A percentile compares a stretch with the other conserved stretches of the same genome.
Evolutionary conservation across 1,140 invertebrate species (phyloP).

Genomic region (Frieseomelitta varia): DNA sequence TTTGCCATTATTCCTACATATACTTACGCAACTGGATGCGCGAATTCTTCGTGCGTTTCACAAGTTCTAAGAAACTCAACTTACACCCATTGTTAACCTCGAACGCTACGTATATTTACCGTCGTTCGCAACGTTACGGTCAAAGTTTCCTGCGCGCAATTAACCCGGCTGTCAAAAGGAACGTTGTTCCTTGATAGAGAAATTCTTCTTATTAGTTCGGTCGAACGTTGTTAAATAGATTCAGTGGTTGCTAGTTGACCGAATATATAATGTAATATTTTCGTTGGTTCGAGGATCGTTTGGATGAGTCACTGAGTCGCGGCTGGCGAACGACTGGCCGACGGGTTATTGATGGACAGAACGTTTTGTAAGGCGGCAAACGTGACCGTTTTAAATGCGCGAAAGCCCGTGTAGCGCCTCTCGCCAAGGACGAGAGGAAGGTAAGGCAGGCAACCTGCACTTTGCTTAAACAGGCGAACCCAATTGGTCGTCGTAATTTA

Average conservation of each 20-base stretch:
- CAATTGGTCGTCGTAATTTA: constrained; percentile 71
- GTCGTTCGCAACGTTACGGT: not conserved
- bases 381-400: constrained; percentile 48
- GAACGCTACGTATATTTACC: not conserved
- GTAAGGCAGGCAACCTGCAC: constrained; percentile 59
- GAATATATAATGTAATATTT: constrained; percentile 24
- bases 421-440: constrained; percentile 62
- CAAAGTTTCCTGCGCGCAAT: not conserved
- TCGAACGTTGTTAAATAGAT: constrained; percentile 24
- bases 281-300: not conserved
- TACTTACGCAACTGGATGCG: no score
- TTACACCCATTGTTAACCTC: not conserved
- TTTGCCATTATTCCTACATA: not conserved
- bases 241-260: constrained; percentile 4
- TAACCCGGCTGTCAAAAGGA: not conserved
- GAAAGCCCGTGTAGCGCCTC: constrained; percentile 48
- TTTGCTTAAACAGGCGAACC: constrained; percentile 58
- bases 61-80: not conserved
- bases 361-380: constrained; percentile 12
- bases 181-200: not conserved
- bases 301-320: constrained; percentile 20
- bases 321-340: not conserved
- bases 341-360: constrained; percentile 50
- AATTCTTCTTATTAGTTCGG: not conserved
- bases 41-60: not conserved